A percentile compares a stretch with the other conserved stretches of the same genome.
These are phyloP conservation scores for Rhagoletis zephyria DNA, from an alignment of 1,140 invertebrate species.

Conservation along the genomic window DNA sequence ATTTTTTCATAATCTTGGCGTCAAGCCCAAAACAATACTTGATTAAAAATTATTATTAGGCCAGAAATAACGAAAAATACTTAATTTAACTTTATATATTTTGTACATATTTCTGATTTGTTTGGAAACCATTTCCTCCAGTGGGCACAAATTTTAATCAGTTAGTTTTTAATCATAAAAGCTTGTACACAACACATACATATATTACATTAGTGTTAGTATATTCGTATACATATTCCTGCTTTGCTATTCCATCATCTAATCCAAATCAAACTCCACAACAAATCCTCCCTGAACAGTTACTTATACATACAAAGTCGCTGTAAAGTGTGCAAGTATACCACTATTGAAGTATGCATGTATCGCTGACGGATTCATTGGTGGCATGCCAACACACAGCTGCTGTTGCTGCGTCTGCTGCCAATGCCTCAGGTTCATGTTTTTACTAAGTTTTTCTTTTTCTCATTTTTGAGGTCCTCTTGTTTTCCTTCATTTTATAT, in stretches of 20 bases:
- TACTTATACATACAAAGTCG: not conserved
- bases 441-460: not conserved
- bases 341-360: not conserved
- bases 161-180: too few relatives aligned
- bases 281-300: not conserved
- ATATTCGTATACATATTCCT: too few relatives aligned
- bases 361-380: conserved; percentile 8
- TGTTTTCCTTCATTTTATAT: not conserved
- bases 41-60: too few relatives aligned
- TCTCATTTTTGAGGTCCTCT: not conserved
- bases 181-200: too few relatives aligned
- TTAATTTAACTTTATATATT: too few relatives aligned
- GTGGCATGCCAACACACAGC: conserved; percentile 1
- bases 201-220: too few relatives aligned
- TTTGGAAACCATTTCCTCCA: too few relatives aligned
- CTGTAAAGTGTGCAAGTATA: not conserved
- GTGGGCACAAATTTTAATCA: too few relatives aligned
- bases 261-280: not conserved
- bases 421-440: not conserved
- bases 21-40: too few relatives aligned
- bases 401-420: conserved; percentile 1
- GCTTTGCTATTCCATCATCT: not conserved
- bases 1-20: too few relatives aligned
- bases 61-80: too few relatives aligned
- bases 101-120: too few relatives aligned